A percentile compares a stretch with the other conserved stretches of the same genome.
Evolutionary conservation across 1,140 invertebrate genomes (phyloP).

Genomic region (Drosophila truncata): DNA sequence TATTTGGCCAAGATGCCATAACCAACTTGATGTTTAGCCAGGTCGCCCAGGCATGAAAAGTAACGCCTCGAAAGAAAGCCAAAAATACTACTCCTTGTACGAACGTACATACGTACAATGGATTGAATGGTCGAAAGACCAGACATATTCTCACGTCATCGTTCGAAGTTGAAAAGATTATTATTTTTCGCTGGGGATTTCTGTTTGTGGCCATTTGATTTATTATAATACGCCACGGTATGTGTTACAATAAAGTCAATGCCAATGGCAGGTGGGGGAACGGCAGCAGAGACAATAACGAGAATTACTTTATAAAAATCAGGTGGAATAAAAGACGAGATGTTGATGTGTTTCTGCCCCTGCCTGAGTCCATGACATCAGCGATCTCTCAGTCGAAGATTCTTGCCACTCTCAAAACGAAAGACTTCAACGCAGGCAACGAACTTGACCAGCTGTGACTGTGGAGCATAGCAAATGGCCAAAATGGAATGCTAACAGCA

Average conservation of each 20-base stretch:
- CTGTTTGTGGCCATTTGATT: constrained; percentile 56
- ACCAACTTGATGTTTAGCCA: constrained; percentile 53
- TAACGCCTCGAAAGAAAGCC: constrained; percentile 51
- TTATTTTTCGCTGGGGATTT: constrained; percentile 35
- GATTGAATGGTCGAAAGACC: constrained; percentile 4
- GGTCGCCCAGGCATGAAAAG: constrained; percentile 61
- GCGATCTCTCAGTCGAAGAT: constrained; percentile 13
- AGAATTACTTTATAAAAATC: constrained; percentile 49
- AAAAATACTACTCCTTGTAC: constrained; percentile 1
- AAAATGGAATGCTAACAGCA: constrained; percentile 30
- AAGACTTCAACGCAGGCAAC: constrained; percentile 77
- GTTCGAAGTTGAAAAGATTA: constrained; percentile 50
- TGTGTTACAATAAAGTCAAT: constrained; percentile 79
- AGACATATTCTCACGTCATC: constrained; percentile 69
- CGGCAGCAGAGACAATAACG: constrained; percentile 15
- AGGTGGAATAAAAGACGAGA: constrained; percentile 40
- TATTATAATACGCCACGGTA: constrained; percentile 66
- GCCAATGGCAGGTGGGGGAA: constrained; percentile 59
- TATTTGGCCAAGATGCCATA: constrained; percentile 76
- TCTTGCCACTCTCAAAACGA: constrained; percentile 54
- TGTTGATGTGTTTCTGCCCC: constrained; percentile 29
- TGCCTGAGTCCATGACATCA: constrained; percentile 66
- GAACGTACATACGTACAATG: constrained; percentile 19
- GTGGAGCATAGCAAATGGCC: constrained; percentile 42
- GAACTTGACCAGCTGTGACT: constrained; percentile 53